These are phyloP conservation scores for Vulpes lagopus DNA, from an alignment of 2,113 vertebrate species.

Conservation along the genomic window DNA sequence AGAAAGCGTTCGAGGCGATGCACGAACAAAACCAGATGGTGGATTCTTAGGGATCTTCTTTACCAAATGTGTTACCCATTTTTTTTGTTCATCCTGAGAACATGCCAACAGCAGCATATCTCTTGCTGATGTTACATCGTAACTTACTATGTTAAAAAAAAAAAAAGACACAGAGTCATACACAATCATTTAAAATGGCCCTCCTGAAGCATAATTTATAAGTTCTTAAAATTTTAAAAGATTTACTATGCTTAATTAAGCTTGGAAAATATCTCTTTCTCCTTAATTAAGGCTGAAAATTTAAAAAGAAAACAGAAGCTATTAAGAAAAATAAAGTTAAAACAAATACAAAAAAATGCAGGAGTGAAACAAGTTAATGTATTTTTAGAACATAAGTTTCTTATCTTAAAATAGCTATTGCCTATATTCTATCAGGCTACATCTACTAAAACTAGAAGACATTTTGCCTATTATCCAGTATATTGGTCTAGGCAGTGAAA, in stretches of 20 bases:
- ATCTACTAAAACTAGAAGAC: not conserved
- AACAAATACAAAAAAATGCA: slow-evolving; percentile 20
- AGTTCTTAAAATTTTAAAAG: slow-evolving; percentile 48
- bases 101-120: slow-evolving; percentile 97
- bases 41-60: slow-evolving; percentile 99
- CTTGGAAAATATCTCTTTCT: not conserved
- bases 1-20: slow-evolving; percentile 96
- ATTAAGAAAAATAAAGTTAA: slow-evolving; percentile 45
- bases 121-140: slow-evolving; percentile 97
- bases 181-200: slow-evolving; percentile 35
- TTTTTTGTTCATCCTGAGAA: slow-evolving; percentile 99
- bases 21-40: slow-evolving; percentile 94
- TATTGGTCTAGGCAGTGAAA: not conserved
- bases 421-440: not conserved
- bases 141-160: slow-evolving; percentile 92
- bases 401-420: slow-evolving; percentile 34
- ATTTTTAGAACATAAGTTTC: slow-evolving; percentile 5
- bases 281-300: slow-evolving; percentile 50
- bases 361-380: slow-evolving; percentile 1
- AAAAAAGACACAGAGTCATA: slow-evolving; percentile 55
- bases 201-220: not conserved
- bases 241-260: slow-evolving; percentile 49
- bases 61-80: slow-evolving; percentile 98
- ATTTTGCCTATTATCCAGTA: not conserved
- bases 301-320: slow-evolving; percentile 31